These are phyloP conservation scores for Eristalinus sepulchralis DNA, from an alignment of 2,888 invertebrate genomes.

Conservation along the genomic window DNA sequence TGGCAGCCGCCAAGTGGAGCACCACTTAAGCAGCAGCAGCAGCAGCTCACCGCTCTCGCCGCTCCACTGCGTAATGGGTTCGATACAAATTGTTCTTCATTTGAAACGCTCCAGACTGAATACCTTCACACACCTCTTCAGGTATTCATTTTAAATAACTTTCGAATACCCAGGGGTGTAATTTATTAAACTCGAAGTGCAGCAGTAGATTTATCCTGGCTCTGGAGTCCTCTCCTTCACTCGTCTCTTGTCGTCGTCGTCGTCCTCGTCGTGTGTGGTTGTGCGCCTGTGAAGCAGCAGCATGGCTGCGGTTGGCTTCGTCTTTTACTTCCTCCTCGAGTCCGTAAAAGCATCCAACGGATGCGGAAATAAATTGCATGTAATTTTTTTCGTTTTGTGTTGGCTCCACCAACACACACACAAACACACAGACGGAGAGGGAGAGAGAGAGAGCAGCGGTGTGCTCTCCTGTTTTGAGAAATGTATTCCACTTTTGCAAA, in stretches of 20 bases:
- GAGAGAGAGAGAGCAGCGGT: conserved; percentile 15
- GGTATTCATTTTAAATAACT: conserved; percentile 71
- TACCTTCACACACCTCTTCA: conserved; percentile 39
- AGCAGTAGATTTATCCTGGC: conserved; percentile 59
- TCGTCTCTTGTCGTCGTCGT: neutral
- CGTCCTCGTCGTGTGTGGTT: neutral
- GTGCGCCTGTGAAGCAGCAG: conserved; percentile 62
- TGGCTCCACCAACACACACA: neutral
- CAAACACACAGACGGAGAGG: neutral
- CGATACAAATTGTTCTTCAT: conserved; percentile 66
- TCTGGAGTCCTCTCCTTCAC: neutral
- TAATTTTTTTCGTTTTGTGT: conserved; percentile 56
- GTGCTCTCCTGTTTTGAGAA: conserved; percentile 67
- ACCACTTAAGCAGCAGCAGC: neutral
- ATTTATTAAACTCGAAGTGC: conserved; percentile 70
- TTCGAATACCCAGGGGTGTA: conserved; percentile 67
- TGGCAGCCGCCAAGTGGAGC: neutral
- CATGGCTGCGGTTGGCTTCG: conserved; percentile 64
- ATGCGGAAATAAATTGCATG: conserved; percentile 71
- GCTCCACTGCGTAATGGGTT: conserved; percentile 47
- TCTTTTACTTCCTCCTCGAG: conserved; percentile 27
- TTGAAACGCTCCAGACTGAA: conserved; percentile 57
- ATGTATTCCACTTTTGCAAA: conserved; percentile 69
- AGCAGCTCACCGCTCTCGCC: neutral
- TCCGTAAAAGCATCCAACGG: conserved; percentile 61